These are phyloP conservation scores for Ormyrus nitidulus DNA, from an alignment of 2,888 invertebrate genomes.

Conservation along the genomic window DNA sequence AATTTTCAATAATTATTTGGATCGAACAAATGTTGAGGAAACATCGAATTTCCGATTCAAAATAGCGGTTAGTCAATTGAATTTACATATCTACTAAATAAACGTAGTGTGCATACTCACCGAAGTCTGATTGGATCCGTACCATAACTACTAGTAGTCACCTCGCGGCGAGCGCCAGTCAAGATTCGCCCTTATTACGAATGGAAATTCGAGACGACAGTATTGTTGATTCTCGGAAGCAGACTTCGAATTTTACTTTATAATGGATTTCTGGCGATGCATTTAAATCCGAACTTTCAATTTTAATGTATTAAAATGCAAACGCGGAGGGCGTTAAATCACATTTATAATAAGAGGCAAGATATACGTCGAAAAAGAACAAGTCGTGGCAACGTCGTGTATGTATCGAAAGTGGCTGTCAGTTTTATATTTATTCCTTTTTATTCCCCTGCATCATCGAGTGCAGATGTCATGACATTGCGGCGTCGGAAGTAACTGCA, in stretches of 20 bases:
- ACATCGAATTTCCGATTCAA: too few relatives aligned
- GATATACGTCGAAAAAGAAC: too few relatives aligned
- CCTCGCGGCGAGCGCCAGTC: not conserved
- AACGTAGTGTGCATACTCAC: not conserved
- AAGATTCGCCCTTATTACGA: slow-evolving; percentile 21
- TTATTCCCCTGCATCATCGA: too few relatives aligned
- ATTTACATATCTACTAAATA: not conserved
- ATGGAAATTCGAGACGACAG: slow-evolving; percentile 37
- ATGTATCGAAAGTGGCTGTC: too few relatives aligned
- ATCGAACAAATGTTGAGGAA: too few relatives aligned
- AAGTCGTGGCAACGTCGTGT: too few relatives aligned
- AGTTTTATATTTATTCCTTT: too few relatives aligned
- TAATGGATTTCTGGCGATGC: slow-evolving; percentile 7
- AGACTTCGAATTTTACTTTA: slow-evolving; percentile 28
- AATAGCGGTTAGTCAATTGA: too few relatives aligned
- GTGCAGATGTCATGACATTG: too few relatives aligned
- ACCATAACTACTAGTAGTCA: slow-evolving; percentile 25
- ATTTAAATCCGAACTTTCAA: slow-evolving; percentile 14
- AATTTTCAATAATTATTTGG: too few relatives aligned
- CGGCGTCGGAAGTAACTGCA: too few relatives aligned
- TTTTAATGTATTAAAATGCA: slow-evolving; percentile 10
- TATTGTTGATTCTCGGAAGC: slow-evolving; percentile 27
- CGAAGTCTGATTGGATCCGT: slow-evolving; percentile 13
- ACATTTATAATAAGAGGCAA: too few relatives aligned
- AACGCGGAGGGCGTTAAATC: not conserved